phyloP scores from a whole-genome alignment of 1,140 invertebrate species.

The Bombus consobrinus region DNA sequence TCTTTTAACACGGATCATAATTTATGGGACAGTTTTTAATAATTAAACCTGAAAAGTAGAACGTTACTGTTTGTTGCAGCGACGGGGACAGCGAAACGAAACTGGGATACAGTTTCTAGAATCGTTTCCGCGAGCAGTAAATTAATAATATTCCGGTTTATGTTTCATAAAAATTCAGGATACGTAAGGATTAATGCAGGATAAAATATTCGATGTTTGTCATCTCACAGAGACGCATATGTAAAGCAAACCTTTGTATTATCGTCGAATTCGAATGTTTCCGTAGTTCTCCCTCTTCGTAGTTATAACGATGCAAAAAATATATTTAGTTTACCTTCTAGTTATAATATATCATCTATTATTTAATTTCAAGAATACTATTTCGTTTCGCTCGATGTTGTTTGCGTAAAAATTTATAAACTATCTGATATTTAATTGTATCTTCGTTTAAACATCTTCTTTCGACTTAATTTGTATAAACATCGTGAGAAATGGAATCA shows the following conservation, averaged over 20 bases:
- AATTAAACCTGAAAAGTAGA: neutral
- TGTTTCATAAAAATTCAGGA: neutral
- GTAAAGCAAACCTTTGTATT: neutral
- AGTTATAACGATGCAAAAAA: neutral
- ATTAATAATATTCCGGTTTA: neutral
- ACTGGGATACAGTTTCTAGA: neutral
- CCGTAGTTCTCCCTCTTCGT: neutral
- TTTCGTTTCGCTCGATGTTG: constrained; percentile 27
- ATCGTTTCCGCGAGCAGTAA: neutral
- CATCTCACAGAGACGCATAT: neutral
- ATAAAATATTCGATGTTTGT: neutral
- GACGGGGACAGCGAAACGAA: neutral
- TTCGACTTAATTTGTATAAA: neutral
- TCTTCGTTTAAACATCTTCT: neutral
- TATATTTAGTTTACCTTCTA: neutral
- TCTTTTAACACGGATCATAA: neutral
- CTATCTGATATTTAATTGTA: neutral
- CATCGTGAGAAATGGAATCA: constrained; percentile 12
- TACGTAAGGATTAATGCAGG: neutral
- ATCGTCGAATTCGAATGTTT: neutral
- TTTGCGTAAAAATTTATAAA: neutral
- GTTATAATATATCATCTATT: neutral
- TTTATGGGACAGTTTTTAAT: neutral
- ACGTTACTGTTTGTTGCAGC: neutral
- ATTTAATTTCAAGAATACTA: constrained; percentile 46